Base-by-base conservation (phyloP, 2,888 invertebrate genomes). In the Ophonus ardosiacus region DNA sequence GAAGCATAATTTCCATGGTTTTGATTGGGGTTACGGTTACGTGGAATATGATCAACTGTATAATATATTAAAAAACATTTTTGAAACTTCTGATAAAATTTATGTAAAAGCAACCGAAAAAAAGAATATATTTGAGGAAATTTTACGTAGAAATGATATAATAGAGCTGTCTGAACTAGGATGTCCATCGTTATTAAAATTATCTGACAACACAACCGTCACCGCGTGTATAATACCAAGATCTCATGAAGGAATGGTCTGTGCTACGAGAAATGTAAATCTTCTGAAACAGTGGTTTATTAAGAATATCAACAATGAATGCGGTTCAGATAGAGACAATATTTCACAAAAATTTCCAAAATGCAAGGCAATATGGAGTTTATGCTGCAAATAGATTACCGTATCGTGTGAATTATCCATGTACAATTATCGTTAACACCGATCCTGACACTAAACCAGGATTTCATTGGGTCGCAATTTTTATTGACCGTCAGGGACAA, bases 261-360 rank as follows among this genome's bases (percentile, higher is more conserved):
- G 78, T 21, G 78, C 78, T 78, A 21, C 18, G 13, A n/a, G 7
- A 24, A 78, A 78, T 24, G 57, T 56, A 8, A 7, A 21, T 10
- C 56, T 59, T 59, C 31, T 80, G 24, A 10, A 21, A 59, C 18
- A 31, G 4, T 31, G 80, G 63, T 80, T 18, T 13, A 31, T 31
- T 15, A 80, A 84, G 80, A 86, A 56, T 31, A 31, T 31, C 38
- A 86, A 79, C 7, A 80, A 56, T 82, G 43, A 85, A 63, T 43
- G 85, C 51, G 10, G 71, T 21, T 10, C 59, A 10, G 78, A 85
- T 79, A 56, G 78, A 17, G 6, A 59, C 10, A 68, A 40, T 51
- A 61, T 83, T 10, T 57, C 40, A 18, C 7, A 6, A 13, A 24
- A 7, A 57, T 51, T 76, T 76, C 43, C 63, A 43, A 68, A 65